Percentiles rank a stretch among this genome's conserved stretches.
phyloP scores from a whole-genome alignment of 2,888 invertebrate genomes.

The Lamellibrachia columna region DNA sequence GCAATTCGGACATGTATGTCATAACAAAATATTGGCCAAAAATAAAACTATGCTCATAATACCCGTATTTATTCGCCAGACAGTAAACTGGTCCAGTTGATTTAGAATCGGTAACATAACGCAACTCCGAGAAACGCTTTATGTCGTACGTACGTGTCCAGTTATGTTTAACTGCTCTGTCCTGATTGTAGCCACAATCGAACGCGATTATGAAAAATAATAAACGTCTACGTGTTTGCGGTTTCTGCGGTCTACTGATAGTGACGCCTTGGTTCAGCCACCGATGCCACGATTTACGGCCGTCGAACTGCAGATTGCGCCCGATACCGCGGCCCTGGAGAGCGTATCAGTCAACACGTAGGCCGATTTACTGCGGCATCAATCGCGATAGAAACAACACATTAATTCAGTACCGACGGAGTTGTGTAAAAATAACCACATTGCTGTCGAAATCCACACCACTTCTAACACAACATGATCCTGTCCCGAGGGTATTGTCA shows the following conservation, averaged over 20 bases:
- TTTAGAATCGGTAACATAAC: not conserved
- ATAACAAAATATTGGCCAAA: too few relatives aligned
- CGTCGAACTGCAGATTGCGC: not conserved
- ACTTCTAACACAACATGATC: not conserved
- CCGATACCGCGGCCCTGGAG: not conserved
- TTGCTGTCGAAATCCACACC: not conserved
- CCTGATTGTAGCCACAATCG: not conserved
- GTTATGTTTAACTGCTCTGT: not conserved
- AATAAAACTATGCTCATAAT: too few relatives aligned
- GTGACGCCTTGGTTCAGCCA: not conserved
- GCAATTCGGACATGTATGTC: too few relatives aligned
- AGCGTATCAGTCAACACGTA: not conserved
- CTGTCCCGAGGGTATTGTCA: not conserved
- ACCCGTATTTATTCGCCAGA: not conserved
- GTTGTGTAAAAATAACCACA: not conserved
- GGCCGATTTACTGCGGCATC: not conserved
- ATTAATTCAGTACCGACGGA: not conserved
- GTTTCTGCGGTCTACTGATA: not conserved
- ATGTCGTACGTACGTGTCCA: not conserved
- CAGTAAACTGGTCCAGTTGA: not conserved
- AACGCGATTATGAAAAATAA: not conserved
- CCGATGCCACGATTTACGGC: not conserved
- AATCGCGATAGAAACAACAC: not conserved
- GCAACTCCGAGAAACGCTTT: not conserved
- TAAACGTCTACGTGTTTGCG: slow-evolving; percentile 9